Evolutionary conservation across 2,797 vertebrate species (phyloP).

Genomic region (Onychomys leucogaster): DNA sequence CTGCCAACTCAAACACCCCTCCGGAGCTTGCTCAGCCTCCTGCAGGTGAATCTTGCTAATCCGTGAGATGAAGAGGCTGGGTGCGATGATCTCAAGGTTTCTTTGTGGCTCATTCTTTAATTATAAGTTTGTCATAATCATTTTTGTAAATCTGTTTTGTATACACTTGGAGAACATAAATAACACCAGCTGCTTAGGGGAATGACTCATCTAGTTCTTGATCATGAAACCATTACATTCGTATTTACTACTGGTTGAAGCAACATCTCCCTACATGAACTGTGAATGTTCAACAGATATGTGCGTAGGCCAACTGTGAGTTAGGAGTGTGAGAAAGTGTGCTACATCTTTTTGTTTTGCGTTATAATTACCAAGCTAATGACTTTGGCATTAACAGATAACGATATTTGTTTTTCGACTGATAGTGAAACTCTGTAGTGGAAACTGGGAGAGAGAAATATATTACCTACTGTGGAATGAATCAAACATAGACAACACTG

Average conservation of each 20-base stretch:
- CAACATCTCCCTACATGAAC: background rate
- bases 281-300: slow-evolving; percentile 40
- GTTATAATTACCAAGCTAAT: background rate
- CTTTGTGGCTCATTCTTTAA: slow-evolving; percentile 58
- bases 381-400: slow-evolving; percentile 15
- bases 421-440: background rate
- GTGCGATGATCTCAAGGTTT: slow-evolving; percentile 34
- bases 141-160: slow-evolving; percentile 62
- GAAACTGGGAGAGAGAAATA: background rate
- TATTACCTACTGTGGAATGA: background rate
- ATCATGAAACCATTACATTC: slow-evolving; percentile 37
- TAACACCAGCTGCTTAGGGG: slow-evolving; percentile 28
- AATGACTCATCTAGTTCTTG: slow-evolving; percentile 52
- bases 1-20: background rate
- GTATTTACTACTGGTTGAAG: slow-evolving; percentile 45
- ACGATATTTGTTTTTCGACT: background rate
- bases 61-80: slow-evolving; percentile 20
- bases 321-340: background rate
- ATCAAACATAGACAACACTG: background rate
- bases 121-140: slow-evolving; percentile 48
- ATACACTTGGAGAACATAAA: slow-evolving; percentile 69
- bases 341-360: background rate
- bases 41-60: slow-evolving; percentile 11
- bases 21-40: background rate
- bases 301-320: background rate